Base-by-base conservation (phyloP, 1,140 invertebrate species). In the Bombus polaris region DNA sequence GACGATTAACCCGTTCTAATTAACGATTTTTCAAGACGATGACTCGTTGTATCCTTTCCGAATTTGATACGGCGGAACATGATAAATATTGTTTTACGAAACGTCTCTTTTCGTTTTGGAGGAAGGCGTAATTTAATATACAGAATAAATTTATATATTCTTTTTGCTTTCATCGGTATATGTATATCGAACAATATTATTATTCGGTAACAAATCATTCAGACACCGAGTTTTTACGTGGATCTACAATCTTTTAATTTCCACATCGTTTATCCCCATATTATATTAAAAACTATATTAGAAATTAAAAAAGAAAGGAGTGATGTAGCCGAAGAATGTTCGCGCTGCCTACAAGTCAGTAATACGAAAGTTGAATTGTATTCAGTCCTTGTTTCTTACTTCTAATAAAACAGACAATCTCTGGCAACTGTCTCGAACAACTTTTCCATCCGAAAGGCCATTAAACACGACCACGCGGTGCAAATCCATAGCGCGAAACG, bases 1-100 rank as follows among this genome's bases (percentile, higher is more conserved):
- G 28, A 62, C 47, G 73, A 85, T 81, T 85, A 81, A 75, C 44
- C 28, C 62, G 79, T 81, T 81, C 71, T 81, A 81, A 81, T 85
- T 85, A 85, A 75, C 47, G 28, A 68, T 72, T 80, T 75, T 70
- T 83, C 15, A 4, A 73, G 18, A 22, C 10, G 10, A 3, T 25
- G 8, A 15, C 18, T 15, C 28, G 42, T 28, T 15, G 39, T 28
- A 72, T n/a, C 37, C 37, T 2, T 42, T 28, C 4, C 37, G 57
- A 25, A 42, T 44, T n/a, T 22, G 22, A 47, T 72, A 73, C n/a
- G 12, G 2, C 28, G 0, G n/a, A 44, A 15, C 2, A 15, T 32
- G 39, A 42, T 42, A 42, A 32, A 32, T 32, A 22, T 44, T n/a
- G 28, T 6, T 12, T 73, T 32, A n/a, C n/a, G 8, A 73, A 73